Base-by-base conservation (phyloP, 2,888 invertebrate genomes). In the Clitarchus hookeri region DNA sequence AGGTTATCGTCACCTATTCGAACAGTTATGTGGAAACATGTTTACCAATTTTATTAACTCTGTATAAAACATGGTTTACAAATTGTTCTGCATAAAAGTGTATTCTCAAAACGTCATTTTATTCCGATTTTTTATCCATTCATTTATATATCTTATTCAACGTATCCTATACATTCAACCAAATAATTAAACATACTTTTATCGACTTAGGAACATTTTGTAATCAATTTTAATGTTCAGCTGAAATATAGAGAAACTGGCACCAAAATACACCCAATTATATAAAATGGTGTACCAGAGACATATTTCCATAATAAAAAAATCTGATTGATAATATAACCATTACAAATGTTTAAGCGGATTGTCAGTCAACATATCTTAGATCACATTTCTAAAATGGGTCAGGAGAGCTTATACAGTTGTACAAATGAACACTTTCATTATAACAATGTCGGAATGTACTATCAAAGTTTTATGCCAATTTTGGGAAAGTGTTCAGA, bases 281-380 rank as follows among this genome's bases (percentile, higher is more conserved):
- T 23, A n/a, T 65, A 19, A 65, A 65, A 65, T 11, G 11, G 11
- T 65, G 65, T 65, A 23, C 11, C 65, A 65, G 11, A 65, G 19
- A 65, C 65, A 23, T 65, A 8, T 65, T 65, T 65, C n/a, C 8
- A 23, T 65, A 65, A 3, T 65, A 65, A 65, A 65, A 65, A 65
- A 19, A 65, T 65, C 23, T 65, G 11, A 8, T 65, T 11, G 0
- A n/a, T 65, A 19, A 65, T 23, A 65, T 65, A 16, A 65, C 16
- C n/a, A 65, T 65, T 65, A n/a, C 19, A 65, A 65, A 65, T 65
- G 8, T 65, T 48, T 6, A 65, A 65, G 65, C 65, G 65, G 65
- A 65, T 65, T 65, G 65, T 65, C 65, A 65, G 65, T 65, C 65
- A 65, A 65, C 65, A 65, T 65, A 65, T 23, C n/a, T 65, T 65